Base-by-base conservation (phyloP, 2,113 vertebrate species). In the Alethe castanea region DNA sequence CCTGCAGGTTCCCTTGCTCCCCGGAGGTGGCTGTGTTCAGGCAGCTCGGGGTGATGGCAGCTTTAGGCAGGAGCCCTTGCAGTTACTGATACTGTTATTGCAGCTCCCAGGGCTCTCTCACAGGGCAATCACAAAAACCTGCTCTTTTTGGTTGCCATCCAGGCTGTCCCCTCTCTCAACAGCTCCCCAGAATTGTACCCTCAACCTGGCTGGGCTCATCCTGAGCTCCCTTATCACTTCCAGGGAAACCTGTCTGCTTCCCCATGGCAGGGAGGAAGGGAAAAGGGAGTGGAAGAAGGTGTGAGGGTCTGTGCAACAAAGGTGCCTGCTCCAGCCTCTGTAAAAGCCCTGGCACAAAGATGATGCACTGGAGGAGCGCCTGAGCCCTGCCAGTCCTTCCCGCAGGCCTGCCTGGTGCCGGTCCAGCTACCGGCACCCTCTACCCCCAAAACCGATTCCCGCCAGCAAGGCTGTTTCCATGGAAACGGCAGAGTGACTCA, bases 401-500 rank as follows among this genome's bases (percentile, higher is more conserved):
- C 24, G 1, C 6, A 48, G 71, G 28, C 71, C 77, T 54, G 59
- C 28, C 62, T 19, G 31, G 57, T 94, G 86, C 87, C 33, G 14
- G 67, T 69, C 93, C 90, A 76, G 86, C 97, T 92, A 92, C 96
- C 29, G 16, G 92, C 96, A 97, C 95, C 94, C 69, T 78, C 56
- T 74, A 91, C 67, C 72, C 84, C 95, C 95, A 97, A 96, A 97
- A 94, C 87, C 0, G 48, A 97, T 96, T 97, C 96, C 96, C 89
- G 80, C n/a, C 97, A 98, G 97, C 97, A 91, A 97, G 97, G 96
- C 97, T 97, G 98, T 98, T 98, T 97, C 98, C 97, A 98, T 98
- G 96, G 98, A 97, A 98, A 98, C 98, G 90, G 93, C 97, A 97
- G 97, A 97, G 98, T 98, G 98, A 98, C 98, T 98, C 98, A 98